Percentiles rank a stretch among this genome's conserved stretches.
Conservation (phyloP, 2,797 vertebrate genomes). For the Hydrolagus colliei region DNA sequence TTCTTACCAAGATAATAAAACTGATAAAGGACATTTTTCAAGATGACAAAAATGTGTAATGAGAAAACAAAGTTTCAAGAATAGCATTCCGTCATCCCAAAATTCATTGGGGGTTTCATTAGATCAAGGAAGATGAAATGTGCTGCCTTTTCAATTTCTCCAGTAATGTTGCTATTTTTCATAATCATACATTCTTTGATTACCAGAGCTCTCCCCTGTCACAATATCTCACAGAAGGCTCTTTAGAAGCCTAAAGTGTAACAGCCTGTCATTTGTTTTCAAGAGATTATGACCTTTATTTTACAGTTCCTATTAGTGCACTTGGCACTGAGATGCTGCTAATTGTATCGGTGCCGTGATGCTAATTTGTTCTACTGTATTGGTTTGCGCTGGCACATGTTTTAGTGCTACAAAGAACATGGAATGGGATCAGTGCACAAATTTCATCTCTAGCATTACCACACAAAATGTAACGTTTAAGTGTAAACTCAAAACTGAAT, state of each 20-base stretch:
- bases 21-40: neutral
- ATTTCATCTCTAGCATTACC: neutral
- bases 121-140: neutral
- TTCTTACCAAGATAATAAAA: neutral
- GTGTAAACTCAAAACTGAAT: too few relatives aligned
- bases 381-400: neutral
- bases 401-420: neutral
- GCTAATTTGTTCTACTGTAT: neutral
- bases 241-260: neutral
- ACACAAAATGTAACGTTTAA: too few relatives aligned
- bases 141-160: neutral
- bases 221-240: neutral
- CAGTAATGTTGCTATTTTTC: neutral
- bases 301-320: neutral
- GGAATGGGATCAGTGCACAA: neutral
- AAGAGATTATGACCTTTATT: neutral
- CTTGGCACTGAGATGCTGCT: neutral
- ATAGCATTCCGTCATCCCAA: neutral
- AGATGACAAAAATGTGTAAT: neutral
- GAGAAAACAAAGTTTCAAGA: neutral
- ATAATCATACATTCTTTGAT: neutral
- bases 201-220: neutral
- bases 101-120: neutral
- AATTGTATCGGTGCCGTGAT: neutral
- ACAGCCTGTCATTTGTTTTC: conserved; percentile 1